These are phyloP conservation scores for cattle (Bos taurus) DNA, from an alignment of 2,113 vertebrate species.

Conservation along the genomic window DNA sequence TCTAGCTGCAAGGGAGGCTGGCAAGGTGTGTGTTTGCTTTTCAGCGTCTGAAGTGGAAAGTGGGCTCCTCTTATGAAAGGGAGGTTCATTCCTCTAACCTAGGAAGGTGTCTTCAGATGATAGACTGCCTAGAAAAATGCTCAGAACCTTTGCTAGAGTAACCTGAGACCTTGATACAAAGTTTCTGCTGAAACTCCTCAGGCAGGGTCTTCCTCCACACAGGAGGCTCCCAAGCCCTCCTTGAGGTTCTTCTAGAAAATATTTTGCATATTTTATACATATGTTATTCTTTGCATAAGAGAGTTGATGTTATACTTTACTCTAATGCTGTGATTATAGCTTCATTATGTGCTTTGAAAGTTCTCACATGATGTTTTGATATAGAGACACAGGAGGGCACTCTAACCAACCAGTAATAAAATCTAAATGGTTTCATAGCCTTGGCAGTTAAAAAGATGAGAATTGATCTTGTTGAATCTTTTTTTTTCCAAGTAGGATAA, in stretches of 20 bases:
- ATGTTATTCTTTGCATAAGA: not conserved
- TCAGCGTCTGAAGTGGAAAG: not conserved
- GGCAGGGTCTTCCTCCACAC: not conserved
- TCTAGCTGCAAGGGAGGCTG: not conserved
- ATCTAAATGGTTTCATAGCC: not conserved
- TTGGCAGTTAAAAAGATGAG: not conserved
- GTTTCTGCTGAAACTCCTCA: not conserved
- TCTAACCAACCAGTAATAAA: slow-evolving; percentile 38
- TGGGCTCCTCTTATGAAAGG: not conserved
- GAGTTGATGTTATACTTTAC: not conserved
- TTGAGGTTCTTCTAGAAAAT: not conserved
- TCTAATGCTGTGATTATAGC: not conserved
- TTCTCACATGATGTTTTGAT: not conserved
- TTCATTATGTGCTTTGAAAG: not conserved
- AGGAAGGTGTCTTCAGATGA: not conserved
- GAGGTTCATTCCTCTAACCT: not conserved
- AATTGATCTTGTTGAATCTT: not conserved
- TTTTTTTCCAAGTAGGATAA: not conserved
- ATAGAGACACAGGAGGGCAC: slow-evolving; percentile 53
- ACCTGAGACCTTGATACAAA: not conserved
- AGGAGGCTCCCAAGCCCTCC: not conserved
- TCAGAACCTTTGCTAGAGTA: not conserved
- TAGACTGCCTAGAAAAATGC: not conserved
- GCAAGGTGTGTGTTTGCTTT: not conserved
- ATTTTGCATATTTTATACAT: not conserved